Evolutionary conservation across 2,888 invertebrate genomes (phyloP), one percentile per base, ranked within the genome.

Genomic region (Polyploca ridens): DNA sequence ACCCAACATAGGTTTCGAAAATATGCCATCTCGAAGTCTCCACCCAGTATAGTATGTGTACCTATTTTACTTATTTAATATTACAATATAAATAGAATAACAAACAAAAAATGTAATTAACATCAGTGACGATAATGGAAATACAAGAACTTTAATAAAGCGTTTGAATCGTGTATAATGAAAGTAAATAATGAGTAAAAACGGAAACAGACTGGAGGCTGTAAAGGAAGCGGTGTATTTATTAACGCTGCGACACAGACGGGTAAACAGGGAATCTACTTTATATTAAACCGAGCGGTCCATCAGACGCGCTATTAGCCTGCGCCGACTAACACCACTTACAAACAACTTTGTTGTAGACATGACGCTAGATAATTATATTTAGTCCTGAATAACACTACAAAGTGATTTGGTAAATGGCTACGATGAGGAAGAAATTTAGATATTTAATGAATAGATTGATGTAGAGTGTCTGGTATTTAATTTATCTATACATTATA

Each of bases 241-340:
- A 90, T 90, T 86, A 89, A 87, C 85, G 81, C 82, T 80, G 86
- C 81, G 87, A 89, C 87, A 88, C 84, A 85, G 87, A 65, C 85
- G 84, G 76, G 88, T 87, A 90, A 90, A 90, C 85, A 90, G 74
- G 74, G 83, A 84, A 85, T 84, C 90, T 89, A 85, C 86, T 90
- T 90, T 89, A 89, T 90, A 90, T 90, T 89, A 90, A 90, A 88
- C 85, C 83, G 81, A 84, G 84, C 83, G 83, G 84, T 82, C 86
- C 86, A 87, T 86, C 87, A 84, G 85, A 82, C 75, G 77, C 75
- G 83, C 85, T 85, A 85, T 89, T 86, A 87, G 84, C 81, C 81
- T 73, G 75, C 76, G 70, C 62, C 74, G 76, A 69, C 71, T 70
- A 74, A 66, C 63, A 67, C 64, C 64, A 67, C 64, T 62, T 69